Evolutionary conservation across 1,140 invertebrate species (phyloP).

Genomic region (Magallana gigas): DNA sequence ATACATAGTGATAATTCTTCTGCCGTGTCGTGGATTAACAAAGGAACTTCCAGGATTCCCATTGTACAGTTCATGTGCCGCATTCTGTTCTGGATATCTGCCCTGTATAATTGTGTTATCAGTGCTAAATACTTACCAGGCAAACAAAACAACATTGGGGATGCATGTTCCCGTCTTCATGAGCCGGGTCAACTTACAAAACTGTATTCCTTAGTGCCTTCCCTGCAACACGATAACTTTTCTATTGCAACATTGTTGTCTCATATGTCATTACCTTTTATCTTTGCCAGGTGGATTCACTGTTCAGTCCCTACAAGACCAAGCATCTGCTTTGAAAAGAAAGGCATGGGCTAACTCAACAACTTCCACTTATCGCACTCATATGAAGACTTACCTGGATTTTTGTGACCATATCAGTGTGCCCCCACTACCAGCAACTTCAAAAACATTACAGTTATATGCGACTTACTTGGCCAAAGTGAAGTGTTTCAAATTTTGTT

Average conservation of each 20-base stretch:
- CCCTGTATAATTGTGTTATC: constrained; percentile 45
- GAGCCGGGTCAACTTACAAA: constrained; percentile 4
- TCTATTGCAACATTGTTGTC: constrained; percentile 3
- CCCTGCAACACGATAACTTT: constrained; percentile 1
- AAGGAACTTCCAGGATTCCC: constrained; percentile 34
- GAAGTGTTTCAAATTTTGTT: constrained; percentile 33
- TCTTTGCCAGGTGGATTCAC: constrained; percentile 38
- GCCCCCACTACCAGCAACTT: constrained; percentile 11
- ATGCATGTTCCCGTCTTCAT: constrained; percentile 43
- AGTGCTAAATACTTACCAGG: constrained; percentile 39
- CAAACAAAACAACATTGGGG: constrained; percentile 13
- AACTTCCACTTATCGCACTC: constrained; percentile 24
- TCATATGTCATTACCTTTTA: constrained; percentile 52
- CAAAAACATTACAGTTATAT: constrained; percentile 42
- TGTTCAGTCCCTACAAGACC: not conserved
- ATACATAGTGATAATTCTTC: too few relatives aligned
- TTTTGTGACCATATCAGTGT: constrained; percentile 35
- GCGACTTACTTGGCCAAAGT: constrained; percentile 38
- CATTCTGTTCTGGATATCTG: constrained; percentile 49
- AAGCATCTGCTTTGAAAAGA: not conserved
- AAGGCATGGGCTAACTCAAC: constrained; percentile 43
- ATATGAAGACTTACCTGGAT: constrained; percentile 17
- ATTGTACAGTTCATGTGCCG: constrained; percentile 15
- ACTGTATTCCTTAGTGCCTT: constrained; percentile 45
- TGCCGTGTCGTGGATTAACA: too few relatives aligned